Conservation (phyloP, 1,140 invertebrate genomes). For the Leptinotarsa defecta region DNA sequence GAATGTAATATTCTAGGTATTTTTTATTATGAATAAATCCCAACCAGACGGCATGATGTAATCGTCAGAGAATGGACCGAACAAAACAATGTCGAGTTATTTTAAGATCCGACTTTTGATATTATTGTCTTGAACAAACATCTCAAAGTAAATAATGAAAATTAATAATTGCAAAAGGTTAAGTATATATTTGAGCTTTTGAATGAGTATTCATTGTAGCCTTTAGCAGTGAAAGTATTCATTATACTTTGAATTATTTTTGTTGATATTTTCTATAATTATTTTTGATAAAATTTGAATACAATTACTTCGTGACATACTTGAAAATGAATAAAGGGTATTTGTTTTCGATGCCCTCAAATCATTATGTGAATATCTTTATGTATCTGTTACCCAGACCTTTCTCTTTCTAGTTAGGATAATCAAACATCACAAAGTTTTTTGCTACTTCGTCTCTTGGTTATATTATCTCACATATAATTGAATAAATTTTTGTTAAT, state of each 20-base stretch:
- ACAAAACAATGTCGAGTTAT: background rate
- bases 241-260: background rate
- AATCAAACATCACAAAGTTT: no score
- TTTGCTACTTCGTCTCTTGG: no score
- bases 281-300: no score
- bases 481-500: no score
- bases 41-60: background rate
- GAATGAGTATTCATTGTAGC: background rate
- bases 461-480: no score
- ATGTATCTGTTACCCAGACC: no score
- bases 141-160: constrained; percentile 2
- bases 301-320: no score
- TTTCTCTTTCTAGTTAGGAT: no score
- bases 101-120: background rate
- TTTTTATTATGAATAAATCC: background rate
- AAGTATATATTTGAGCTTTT: constrained; percentile 1
- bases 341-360: no score
- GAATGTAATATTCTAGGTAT: background rate
- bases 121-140: background rate
- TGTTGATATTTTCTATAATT: no score
- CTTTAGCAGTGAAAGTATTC: background rate
- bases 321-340: no score
- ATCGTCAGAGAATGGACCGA: background rate
- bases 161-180: background rate
- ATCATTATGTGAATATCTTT: no score